These are phyloP conservation scores for Brachypodius melanocephalos DNA, from an alignment of 2,113 vertebrate species.

Conservation along the genomic window DNA sequence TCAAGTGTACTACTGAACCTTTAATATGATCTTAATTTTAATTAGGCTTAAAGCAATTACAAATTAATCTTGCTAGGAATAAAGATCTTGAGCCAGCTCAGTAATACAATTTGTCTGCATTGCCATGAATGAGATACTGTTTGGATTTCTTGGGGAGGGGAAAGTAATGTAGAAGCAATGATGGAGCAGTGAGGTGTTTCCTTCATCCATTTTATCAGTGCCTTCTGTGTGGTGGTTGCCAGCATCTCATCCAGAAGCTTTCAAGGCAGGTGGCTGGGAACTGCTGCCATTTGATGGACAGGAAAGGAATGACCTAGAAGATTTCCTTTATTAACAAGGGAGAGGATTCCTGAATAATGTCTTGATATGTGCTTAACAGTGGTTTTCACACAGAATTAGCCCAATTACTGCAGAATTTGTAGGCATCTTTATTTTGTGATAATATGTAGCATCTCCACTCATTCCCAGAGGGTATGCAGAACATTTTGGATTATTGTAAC, in stretches of 20 bases:
- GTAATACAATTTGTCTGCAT: neutral
- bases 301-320: neutral
- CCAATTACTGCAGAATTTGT: conserved; percentile 4
- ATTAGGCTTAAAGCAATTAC: conserved; percentile 62
- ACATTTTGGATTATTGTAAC: neutral
- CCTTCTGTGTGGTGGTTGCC: neutral
- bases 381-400: neutral
- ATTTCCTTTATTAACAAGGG: neutral
- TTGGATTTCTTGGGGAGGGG: neutral
- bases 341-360: neutral
- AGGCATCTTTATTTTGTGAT: conserved; percentile 1
- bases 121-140: neutral
- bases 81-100: conserved; percentile 21
- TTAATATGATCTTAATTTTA: conserved; percentile 62
- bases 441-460: neutral
- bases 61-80: conserved; percentile 45
- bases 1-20: conserved; percentile 13
- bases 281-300: neutral
- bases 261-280: neutral
- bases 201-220: neutral
- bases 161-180: neutral
- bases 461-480: neutral
- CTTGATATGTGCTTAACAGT: neutral
- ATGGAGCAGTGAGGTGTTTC: neutral
- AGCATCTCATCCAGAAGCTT: neutral